Base-by-base conservation (phyloP, 2,888 invertebrate species). In the Alloscopus bannaensis region DNA sequence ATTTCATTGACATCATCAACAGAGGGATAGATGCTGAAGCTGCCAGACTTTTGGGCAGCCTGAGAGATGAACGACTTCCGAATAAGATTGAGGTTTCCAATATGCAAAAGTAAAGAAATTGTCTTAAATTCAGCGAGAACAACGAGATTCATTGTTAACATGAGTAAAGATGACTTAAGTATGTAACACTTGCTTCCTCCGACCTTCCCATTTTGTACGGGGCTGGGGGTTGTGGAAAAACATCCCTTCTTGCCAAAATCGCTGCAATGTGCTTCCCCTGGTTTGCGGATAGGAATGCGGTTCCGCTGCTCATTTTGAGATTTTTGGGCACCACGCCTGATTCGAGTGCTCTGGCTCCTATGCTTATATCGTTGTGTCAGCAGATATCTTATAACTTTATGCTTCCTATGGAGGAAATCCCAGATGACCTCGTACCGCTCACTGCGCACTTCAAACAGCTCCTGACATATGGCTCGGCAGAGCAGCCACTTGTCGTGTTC, bases 261-360 rank as follows among this genome's bases (percentile, higher is more conserved):
- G 96, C 97, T 0, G 94, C 95, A 26, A 91, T 94, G 88, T 84
- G 86, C 59, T 90, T 93, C 8, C 91, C 90, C 42, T 91, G 91
- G 60, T 95, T 94, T 94, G 90, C 91, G 22, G 92, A 92, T 0
- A 81, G 85, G 0, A 84, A 86, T 36, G 92, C 92, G 0, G 92
- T 93, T 66, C 97, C 98, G 0, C 92, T 97, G 22, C 94, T 95
- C 88, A 92, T 98, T 80, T 92, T 98, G 75, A 90, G 98, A 81
- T 99, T 98, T 88, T 91, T 99, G 31, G 99, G 99, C 26, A 98
- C 98, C 0, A 98, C 98, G 13, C 98, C 99, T 0, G 98, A 98
- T 88, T 97, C 97, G 84, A 97, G 97, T 84, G 96, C 97, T 26
- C 90, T 98, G 55, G 95, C 97, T 0, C 98, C 98, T 0, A 94